Conservation (phyloP, 2,797 vertebrate genomes). For the Chaetophractus vellerosus region DNA sequence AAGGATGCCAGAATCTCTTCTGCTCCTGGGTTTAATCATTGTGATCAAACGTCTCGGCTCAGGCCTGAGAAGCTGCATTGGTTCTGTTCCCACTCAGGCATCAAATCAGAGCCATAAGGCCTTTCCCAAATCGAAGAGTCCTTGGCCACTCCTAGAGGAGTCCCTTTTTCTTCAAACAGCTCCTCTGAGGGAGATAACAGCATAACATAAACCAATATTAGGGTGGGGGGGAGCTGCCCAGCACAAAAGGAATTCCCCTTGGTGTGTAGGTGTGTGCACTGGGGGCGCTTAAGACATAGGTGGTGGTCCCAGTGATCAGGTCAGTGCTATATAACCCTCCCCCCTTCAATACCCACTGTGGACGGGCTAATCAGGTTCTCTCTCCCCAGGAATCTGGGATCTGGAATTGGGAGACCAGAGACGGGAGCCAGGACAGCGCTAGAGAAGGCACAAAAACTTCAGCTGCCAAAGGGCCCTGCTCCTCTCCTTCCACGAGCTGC, state of each 20-base stretch:
- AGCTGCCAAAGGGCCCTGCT: too few relatives aligned
- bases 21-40: background rate
- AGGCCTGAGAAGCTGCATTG: background rate
- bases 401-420: slow-evolving; percentile 6
- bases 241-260: background rate
- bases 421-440: background rate
- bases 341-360: background rate
- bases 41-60: background rate
- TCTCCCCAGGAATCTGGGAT: background rate
- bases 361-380: background rate
- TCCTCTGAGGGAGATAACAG: background rate
- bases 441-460: background rate
- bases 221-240: background rate
- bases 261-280: too few relatives aligned
- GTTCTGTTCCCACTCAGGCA: background rate
- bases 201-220: background rate
- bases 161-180: slow-evolving; percentile 35
- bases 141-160: background rate
- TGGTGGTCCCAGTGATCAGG: background rate
- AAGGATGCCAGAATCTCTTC: background rate
- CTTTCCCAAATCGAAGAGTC: slow-evolving; percentile 2
- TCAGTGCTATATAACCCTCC: background rate
- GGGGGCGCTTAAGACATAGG: background rate
- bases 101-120: background rate
- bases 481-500: background rate